Evolutionary conservation across 2,888 invertebrate genomes (phyloP).

Genomic region (Coelinius sp.): DNA sequence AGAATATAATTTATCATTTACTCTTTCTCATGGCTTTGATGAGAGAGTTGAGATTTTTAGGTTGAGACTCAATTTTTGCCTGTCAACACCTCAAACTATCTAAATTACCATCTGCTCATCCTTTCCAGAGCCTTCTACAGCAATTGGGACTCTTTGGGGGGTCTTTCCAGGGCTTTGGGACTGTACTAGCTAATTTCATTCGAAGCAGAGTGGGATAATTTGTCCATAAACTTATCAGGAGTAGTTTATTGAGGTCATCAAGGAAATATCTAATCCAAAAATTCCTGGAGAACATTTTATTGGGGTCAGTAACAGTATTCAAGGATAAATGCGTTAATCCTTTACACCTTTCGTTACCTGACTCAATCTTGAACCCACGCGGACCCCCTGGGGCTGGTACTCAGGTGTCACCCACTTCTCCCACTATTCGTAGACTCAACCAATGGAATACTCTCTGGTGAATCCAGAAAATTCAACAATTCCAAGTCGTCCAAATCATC

Average conservation of each 20-base stretch:
- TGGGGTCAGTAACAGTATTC: neutral
- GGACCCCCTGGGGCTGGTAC: neutral
- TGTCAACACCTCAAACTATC: neutral
- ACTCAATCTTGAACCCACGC: neutral
- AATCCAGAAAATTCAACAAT: neutral
- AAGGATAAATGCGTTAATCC: neutral
- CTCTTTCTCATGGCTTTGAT: neutral
- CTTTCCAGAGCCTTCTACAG: neutral
- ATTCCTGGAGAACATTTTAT: neutral
- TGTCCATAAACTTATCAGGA: no score
- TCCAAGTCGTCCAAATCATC: neutral
- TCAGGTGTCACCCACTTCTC: neutral
- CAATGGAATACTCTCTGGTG: neutral
- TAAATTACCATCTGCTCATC: neutral
- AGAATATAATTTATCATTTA: neutral
- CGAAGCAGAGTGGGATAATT: no score
- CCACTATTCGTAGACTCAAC: neutral
- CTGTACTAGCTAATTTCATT: no score
- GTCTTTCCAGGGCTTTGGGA: no score
- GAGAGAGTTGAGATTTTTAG: neutral
- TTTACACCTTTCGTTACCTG: neutral
- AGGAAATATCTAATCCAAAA: neutral
- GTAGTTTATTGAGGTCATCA: neutral
- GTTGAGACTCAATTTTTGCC: neutral
- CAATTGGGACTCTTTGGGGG: no score